Evolutionary conservation across 2,113 vertebrate genomes (phyloP), one percentile per base, ranked within the genome.

Genomic region (Myiagra hebetior): DNA sequence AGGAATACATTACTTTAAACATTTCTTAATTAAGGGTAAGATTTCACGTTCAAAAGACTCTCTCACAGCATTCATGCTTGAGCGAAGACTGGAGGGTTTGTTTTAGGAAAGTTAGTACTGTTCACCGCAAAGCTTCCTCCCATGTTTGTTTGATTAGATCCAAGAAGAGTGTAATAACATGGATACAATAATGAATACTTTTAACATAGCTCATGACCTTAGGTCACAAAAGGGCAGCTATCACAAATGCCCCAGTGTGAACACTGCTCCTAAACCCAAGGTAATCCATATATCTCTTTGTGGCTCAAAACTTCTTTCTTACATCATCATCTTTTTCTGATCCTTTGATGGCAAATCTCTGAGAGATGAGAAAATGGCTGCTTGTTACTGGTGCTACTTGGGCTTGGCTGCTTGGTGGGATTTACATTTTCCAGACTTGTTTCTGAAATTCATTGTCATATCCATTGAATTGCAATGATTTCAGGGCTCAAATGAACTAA

Each of bases 401-500:
- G 37, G 83, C 41, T 84, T 41, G 55, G 39, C 47, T 60, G 82
- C 47, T 86, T 52, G 56, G 37, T 65, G 53, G 23, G 59, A 88
- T 79, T 87, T 62, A 85, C 11, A 24, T 30, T 35, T 84, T 86
- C 44, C 68, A 92, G 47, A 75, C 35, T 53, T 42, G 16, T 30
- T 92, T 89, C 60, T 95, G 73, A 82, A 92, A 84, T 53, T 87
- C 44, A 50, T 41, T 79, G 76, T 21, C 11, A 10, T 81, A 59
- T 89, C 53, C 11, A 7, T 65, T 78, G 18, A 73, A 92, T 91
- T 85, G 16, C 26, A 73, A 93, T 86, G 18, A 37, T 94, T 97
- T 57, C 94, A 98, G 99, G 99, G 99, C 37, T 97, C 99, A 69
- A 99, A 99, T 79, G 97, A 98, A 83, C 89, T 99, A 93, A 99